These are phyloP conservation scores for Limnephilus marmoratus DNA, from an alignment of 2,888 invertebrate genomes.

Conservation along the genomic window DNA sequence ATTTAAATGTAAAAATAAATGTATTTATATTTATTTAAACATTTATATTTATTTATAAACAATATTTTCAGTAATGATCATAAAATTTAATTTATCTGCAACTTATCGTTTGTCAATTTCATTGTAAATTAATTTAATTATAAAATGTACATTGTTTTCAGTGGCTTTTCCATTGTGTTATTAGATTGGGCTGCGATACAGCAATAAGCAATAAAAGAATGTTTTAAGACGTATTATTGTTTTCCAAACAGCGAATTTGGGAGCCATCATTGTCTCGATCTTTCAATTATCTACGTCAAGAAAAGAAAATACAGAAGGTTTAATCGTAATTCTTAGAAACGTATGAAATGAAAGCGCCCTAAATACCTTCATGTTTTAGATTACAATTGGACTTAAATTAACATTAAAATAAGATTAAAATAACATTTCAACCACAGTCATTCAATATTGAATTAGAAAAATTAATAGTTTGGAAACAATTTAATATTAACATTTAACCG, in stretches of 20 bases:
- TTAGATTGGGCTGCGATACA: not conserved
- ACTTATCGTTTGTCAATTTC: no score
- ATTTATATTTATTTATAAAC: no score
- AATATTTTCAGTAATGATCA: no score
- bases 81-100: no score
- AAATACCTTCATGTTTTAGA: not conserved
- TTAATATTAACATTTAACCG: not conserved
- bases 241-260: not conserved
- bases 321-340: not conserved
- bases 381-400: not conserved
- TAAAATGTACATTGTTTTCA: no score
- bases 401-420: not conserved
- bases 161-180: not conserved
- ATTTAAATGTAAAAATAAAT: no score
- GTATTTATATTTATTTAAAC: no score
- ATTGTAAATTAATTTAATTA: no score
- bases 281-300: not conserved
- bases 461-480: not conserved
- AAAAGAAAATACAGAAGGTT: not conserved
- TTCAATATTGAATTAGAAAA: not conserved
- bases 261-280: not conserved
- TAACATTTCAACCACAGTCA: not conserved
- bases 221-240: not conserved
- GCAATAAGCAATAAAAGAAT: not conserved
- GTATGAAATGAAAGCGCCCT: not conserved